Base-by-base conservation (phyloP, 2,113 vertebrate genomes). In the Psilopsiagon aymara region DNA sequence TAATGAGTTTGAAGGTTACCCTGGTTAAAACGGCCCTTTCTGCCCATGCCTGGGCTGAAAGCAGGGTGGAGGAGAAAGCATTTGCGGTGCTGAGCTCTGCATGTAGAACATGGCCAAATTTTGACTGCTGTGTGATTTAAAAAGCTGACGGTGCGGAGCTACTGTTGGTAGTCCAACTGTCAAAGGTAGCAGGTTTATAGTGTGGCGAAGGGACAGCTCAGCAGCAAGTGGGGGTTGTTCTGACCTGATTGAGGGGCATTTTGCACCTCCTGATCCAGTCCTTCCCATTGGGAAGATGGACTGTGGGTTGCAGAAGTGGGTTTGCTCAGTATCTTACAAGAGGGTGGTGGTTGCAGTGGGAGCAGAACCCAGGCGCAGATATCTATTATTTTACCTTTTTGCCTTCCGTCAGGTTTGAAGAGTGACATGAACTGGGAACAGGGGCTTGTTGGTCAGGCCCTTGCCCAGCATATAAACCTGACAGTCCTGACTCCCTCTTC, bases 251-350 rank as follows among this genome's bases (percentile, higher is more conserved):
- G 33, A 5, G 8, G 20, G 0, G 39, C 15, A 0, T 13, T n/a
- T 13, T 51, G 9, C 44, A 46, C n/a, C 60, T 51, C 51, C 39
- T 1, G 17, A 31, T 52, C 80, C 44, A 11, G 37, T 12, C 71
- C 47, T 81, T 17, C 52, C 87, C 33, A 0, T 1, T 6, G 12
- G 59, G 51, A 17, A 43, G n/a, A 1, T 2, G 78, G 25, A 14
- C 63, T 25, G 59, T 16, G 86, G 5, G 5, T 7, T 3, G 0
- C 0, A 7, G 17, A 4, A 70, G 6, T 10, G 53, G 37, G 17
- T 16, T 27, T 71, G 46, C 29, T 62, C 16, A 1, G 28, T 7
- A 0, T 4, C n/a, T 19, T 9, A 1, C 0, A 14, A 6, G 3
- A 14, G 25, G 8, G 0, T 8, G 78, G 8, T 28, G 68, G 21